phyloP scores from a whole-genome alignment of 2,113 vertebrate species.

The Callospermophilus lateralis region DNA sequence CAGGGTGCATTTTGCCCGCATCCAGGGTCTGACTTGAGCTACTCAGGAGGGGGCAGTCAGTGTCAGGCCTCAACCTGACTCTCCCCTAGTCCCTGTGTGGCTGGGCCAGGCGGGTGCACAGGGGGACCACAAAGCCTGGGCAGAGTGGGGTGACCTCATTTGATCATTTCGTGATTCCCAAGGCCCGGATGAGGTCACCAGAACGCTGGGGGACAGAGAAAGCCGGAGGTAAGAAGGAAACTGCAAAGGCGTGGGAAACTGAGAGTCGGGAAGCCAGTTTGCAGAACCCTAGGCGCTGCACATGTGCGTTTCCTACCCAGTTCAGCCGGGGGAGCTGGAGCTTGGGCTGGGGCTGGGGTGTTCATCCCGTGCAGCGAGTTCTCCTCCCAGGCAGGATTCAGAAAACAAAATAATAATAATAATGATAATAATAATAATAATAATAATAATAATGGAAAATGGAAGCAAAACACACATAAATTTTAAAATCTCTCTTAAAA shows the following conservation, averaged over 20 bases:
- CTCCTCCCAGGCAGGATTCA: too few species aligned
- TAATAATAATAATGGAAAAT: neutral
- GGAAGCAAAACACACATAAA: rapidly evolving
- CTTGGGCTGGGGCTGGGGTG: too few species aligned
- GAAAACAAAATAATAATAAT: neutral
- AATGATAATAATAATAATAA: too few species aligned
- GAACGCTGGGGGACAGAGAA: rapidly evolving
- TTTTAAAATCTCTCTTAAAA: neutral
- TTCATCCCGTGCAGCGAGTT: rapidly evolving
- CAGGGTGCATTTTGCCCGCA: rapidly evolving
- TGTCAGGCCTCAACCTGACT: too few species aligned
- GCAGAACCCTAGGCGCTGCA: too few species aligned
- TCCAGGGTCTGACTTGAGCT: rapidly evolving
- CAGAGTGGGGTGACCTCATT: neutral
- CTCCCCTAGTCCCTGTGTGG: too few species aligned
- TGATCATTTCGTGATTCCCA: too few species aligned
- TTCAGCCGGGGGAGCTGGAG: too few species aligned
- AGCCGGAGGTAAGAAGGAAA: rapidly evolving
- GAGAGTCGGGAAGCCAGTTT: too few species aligned
- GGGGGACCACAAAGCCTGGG: neutral
- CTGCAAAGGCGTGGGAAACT: rapidly evolving
- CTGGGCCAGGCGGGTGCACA: too few species aligned
- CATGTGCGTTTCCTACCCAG: too few species aligned
- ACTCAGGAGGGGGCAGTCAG: neutral
- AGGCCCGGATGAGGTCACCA: neutral